Evolutionary conservation across 2,113 vertebrate genomes (phyloP).

Genomic region (Ctenomys sociabilis): DNA sequence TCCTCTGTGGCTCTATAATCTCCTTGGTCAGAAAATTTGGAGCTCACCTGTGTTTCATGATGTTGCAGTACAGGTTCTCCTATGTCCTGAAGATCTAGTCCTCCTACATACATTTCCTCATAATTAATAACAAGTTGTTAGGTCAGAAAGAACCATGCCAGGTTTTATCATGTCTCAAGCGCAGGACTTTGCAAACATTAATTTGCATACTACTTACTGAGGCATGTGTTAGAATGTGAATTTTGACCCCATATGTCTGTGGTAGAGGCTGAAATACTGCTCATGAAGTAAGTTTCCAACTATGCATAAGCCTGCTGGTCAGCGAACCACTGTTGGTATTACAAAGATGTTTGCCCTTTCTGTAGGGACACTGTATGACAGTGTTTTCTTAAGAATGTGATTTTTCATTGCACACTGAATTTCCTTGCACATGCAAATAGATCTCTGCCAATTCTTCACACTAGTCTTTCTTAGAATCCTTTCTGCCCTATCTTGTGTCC

Average conservation of each 20-base stretch:
- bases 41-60: no score
- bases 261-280: not conserved
- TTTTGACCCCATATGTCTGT: not conserved
- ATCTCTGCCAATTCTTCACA: fast-evolving
- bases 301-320: not conserved
- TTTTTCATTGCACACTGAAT: not conserved
- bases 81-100: not conserved
- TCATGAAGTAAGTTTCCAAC: not conserved
- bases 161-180: not conserved
- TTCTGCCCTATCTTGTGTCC: not conserved
- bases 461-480: not conserved
- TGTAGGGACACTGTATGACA: not conserved
- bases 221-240: not conserved
- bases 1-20: no score
- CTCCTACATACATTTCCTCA: not conserved
- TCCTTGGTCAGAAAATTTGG: no score
- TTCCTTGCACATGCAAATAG: no score
- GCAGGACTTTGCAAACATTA: not conserved
- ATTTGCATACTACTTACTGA: not conserved
- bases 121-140: not conserved
- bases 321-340: not conserved
- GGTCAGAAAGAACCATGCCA: not conserved
- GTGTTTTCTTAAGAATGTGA: not conserved
- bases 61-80: no score
- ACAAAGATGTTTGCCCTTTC: not conserved